phyloP scores from a whole-genome alignment of 2,888 invertebrate genomes.

The Eremobia ochroleuca region DNA sequence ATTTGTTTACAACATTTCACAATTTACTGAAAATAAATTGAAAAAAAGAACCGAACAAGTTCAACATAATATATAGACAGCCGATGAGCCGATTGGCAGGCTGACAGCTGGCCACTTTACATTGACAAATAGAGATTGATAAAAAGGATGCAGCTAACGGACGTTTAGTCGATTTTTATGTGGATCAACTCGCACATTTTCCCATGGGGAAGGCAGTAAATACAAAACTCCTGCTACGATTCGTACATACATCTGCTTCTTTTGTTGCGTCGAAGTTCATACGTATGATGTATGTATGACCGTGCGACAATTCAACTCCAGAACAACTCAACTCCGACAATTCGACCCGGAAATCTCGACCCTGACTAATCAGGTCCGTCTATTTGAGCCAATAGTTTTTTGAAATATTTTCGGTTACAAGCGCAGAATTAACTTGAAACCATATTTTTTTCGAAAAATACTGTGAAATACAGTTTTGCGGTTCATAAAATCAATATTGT shows the following conservation, averaged over 20 bases:
- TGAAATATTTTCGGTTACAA: too few species aligned
- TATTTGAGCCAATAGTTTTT: too few species aligned
- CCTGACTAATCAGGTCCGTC: too few species aligned
- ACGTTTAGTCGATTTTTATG: not conserved
- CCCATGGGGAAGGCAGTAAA: not conserved
- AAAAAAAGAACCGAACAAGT: conserved; percentile 19
- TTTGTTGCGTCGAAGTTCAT: not conserved
- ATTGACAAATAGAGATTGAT: not conserved
- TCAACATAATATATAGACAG: too few species aligned
- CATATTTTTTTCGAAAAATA: too few species aligned
- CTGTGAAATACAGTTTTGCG: too few species aligned
- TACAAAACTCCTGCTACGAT: not conserved
- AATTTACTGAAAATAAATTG: not conserved
- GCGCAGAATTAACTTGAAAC: too few species aligned
- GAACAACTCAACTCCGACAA: too few species aligned
- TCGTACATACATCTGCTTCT: not conserved
- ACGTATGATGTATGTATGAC: not conserved
- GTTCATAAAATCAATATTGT: too few species aligned
- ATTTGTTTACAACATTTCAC: conserved; percentile 25
- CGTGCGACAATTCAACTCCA: too few species aligned
- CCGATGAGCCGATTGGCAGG: too few species aligned
- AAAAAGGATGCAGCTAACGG: not conserved
- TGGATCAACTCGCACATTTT: not conserved
- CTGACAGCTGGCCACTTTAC: not conserved
- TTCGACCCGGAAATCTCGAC: too few species aligned